Percentiles rank a stretch among this genome's conserved stretches.
phyloP scores from a whole-genome alignment of 1,140 invertebrate species.

The Leptinotarsa lineolata region DNA sequence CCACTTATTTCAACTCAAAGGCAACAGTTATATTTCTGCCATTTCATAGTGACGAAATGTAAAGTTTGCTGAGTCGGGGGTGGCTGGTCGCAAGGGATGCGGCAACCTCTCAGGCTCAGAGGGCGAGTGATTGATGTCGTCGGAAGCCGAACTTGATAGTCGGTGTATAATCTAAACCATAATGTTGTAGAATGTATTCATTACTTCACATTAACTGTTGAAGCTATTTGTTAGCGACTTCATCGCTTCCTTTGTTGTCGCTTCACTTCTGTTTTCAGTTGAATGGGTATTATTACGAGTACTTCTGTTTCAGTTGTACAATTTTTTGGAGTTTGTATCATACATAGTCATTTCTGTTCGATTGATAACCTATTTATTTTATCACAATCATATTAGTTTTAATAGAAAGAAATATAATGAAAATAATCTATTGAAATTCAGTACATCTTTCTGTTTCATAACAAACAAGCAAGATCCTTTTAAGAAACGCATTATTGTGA shows the following conservation, averaged over 20 bases:
- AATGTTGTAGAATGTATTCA: slow-evolving; percentile 56
- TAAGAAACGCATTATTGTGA: no score
- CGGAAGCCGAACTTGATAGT: slow-evolving; percentile 52
- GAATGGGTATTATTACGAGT: no score
- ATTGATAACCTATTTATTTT: no score
- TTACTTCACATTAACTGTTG: slow-evolving; percentile 54
- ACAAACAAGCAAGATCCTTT: no score
- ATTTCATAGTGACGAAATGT: slow-evolving; percentile 10
- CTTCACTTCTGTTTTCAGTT: neutral
- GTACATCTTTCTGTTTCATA: no score
- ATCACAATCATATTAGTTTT: no score
- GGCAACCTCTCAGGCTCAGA: slow-evolving; percentile 19
- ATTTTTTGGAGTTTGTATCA: no score
- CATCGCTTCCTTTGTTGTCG: neutral
- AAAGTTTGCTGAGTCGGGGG: slow-evolving; percentile 11
- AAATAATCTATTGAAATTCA: no score
- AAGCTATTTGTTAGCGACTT: slow-evolving; percentile 47
- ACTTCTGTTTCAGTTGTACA: no score
- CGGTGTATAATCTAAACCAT: slow-evolving; percentile 55
- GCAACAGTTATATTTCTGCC: neutral
- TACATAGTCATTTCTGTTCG: no score
- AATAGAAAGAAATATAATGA: no score
- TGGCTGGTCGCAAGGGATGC: slow-evolving; percentile 16
- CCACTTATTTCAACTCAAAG: neutral
- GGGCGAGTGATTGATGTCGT: slow-evolving; percentile 48